These are phyloP conservation scores for Heteronetta atricapilla DNA, from an alignment of 2,113 vertebrate species.

Conservation along the genomic window DNA sequence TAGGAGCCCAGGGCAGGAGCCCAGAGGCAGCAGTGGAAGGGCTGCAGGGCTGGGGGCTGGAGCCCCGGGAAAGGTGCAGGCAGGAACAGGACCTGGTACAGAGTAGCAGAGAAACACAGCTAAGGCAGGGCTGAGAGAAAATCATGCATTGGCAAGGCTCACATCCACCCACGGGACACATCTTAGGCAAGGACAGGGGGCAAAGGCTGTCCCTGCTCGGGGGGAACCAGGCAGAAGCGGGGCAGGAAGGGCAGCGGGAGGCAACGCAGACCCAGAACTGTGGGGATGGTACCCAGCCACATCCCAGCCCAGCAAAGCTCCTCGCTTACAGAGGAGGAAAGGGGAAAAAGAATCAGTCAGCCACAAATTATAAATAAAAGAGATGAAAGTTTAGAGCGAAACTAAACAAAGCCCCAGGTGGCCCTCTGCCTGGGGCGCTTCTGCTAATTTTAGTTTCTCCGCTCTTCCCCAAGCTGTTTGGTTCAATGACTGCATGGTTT, in stretches of 20 bases:
- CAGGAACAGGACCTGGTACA: not conserved
- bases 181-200: too few species aligned
- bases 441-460: constrained; percentile 67
- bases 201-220: not conserved
- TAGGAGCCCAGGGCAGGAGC: not conserved
- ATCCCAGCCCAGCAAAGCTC: not conserved
- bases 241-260: not conserved
- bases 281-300: not conserved
- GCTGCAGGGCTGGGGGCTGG: not conserved
- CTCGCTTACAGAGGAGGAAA: not conserved
- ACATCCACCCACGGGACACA: not conserved
- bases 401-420: constrained; percentile 43
- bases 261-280: not conserved
- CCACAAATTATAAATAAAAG: constrained; percentile 43
- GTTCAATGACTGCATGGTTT: not conserved
- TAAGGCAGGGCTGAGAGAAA: not conserved
- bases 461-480: not conserved
- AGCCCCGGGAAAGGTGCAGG: not conserved
- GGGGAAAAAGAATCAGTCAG: not conserved
- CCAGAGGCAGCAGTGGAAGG: not conserved
- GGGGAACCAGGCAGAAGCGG: not conserved
- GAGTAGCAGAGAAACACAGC: not conserved
- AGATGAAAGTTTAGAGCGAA: constrained; percentile 54
- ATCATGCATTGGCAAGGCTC: not conserved
- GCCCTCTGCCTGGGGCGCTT: constrained; percentile 43